These are phyloP conservation scores for Heliconius eleuchia DNA, from an alignment of 1,140 invertebrate genomes.

Conservation along the genomic window DNA sequence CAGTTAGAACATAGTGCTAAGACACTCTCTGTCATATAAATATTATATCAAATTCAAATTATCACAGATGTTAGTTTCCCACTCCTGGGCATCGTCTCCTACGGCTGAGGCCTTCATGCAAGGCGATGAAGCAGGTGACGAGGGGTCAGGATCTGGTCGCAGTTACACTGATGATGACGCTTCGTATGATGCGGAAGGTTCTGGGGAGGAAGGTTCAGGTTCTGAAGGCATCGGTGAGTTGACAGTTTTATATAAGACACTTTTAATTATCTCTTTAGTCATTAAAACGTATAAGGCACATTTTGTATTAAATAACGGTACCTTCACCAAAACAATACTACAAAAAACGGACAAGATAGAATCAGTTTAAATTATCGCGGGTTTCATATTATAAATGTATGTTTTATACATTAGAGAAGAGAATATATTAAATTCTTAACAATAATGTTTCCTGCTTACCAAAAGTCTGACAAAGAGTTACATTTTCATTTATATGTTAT, in stretches of 20 bases:
- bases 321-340: too few relatives aligned
- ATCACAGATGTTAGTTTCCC: constrained; percentile 64
- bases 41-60: background rate
- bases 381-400: too few relatives aligned
- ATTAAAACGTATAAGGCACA: too few relatives aligned
- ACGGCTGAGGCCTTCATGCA: constrained; percentile 77
- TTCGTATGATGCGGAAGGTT: constrained; percentile 61
- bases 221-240: constrained; percentile 54
- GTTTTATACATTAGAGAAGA: too few relatives aligned
- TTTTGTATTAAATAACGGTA: too few relatives aligned
- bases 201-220: constrained; percentile 70
- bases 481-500: background rate
- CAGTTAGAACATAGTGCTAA: background rate
- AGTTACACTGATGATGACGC: constrained; percentile 65
- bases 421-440: too few relatives aligned
- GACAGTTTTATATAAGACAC: background rate
- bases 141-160: constrained; percentile 67
- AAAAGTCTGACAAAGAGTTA: background rate
- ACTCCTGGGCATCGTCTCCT: constrained; percentile 53
- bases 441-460: background rate
- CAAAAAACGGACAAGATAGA: too few relatives aligned
- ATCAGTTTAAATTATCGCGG: too few relatives aligned
- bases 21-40: background rate
- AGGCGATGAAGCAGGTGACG: constrained; percentile 73
- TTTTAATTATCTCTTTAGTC: background rate